Conservation (phyloP, 2,113 vertebrate genomes). For the Miniopterus natalensis region DNA sequence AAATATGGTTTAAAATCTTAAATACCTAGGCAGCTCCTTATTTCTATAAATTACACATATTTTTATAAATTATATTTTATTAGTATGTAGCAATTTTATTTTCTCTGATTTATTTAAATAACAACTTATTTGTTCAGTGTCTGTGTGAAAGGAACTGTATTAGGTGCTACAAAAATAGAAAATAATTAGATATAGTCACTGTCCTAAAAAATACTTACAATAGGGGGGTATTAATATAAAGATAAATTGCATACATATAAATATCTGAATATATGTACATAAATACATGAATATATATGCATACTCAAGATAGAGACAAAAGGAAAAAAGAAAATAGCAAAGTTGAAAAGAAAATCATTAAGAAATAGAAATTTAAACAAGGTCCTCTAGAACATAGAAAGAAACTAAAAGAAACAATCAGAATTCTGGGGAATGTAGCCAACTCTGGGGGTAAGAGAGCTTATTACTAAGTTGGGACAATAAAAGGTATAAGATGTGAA, state of each 20-base stretch:
- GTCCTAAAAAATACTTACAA: neutral
- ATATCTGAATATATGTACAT: neutral
- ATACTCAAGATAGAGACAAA: neutral
- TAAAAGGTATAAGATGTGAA: neutral
- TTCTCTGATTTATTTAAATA: slow-evolving; percentile 25
- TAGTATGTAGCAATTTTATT: neutral
- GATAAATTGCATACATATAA: neutral
- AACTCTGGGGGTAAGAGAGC: neutral
- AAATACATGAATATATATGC: neutral
- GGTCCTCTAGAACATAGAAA: neutral
- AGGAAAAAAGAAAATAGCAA: neutral
- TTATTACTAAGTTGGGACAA: neutral
- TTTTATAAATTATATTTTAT: neutral
- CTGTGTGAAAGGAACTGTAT: neutral
- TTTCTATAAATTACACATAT: neutral
- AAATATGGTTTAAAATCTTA: neutral
- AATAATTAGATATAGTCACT: neutral
- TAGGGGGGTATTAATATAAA: neutral
- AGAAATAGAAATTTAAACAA: neutral
- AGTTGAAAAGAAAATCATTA: neutral
- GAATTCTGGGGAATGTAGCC: neutral
- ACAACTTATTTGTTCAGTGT: neutral
- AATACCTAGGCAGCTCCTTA: neutral
- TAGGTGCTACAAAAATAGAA: neutral
- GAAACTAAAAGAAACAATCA: neutral